Evolutionary conservation across 2,113 vertebrate genomes (phyloP), one percentile per base, ranked within the genome.

Genomic region (Callocephalon fimbriatum): DNA sequence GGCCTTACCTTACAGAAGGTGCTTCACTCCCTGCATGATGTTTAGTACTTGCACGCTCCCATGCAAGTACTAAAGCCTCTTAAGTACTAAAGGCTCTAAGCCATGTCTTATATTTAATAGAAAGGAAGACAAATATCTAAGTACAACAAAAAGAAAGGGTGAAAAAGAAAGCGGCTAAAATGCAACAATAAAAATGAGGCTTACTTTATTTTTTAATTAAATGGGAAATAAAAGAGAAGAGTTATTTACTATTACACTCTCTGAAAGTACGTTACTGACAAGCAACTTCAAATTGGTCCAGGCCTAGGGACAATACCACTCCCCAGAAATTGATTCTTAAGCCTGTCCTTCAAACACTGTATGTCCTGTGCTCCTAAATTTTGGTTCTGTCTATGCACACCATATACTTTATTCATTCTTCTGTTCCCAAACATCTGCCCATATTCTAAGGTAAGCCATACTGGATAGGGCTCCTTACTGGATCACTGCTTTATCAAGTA

Each of bases 31-130:
- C 71, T 45, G 45, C 40, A 11, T 0, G 5, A 74, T 4, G 15
- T 35, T 38, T 31, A 37, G 59, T 6, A 26, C 32, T 9, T 27
- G 32, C 35, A 29, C 15, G 2, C 3, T 10, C 12, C 12, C 0
- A 0, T n/a, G 31, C 19, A n/a, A 56, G 31, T 32, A 32, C 19
- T 56, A 56, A 56, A 56, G 53, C 53, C 31, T 32, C 31, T 32
- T 32, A 56, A 54, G 29, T 54, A 32, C 53, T 32, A 32, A 54
- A 54, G 53, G 32, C 31, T 32, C 54, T 56, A 22, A 58, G 12
- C 20, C 32, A 23, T 35, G 32, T 35, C 32, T 58, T 58, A 35
- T 3, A 58, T 23, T 85, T 5, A 71, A 61, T 22, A 35, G 16
- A 26, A 38, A 66, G 61, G 23, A 76, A 62, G 27, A 53, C 26